Conservation (phyloP, 2,888 invertebrate genomes). For the Rotaria magnacalcarata region DNA sequence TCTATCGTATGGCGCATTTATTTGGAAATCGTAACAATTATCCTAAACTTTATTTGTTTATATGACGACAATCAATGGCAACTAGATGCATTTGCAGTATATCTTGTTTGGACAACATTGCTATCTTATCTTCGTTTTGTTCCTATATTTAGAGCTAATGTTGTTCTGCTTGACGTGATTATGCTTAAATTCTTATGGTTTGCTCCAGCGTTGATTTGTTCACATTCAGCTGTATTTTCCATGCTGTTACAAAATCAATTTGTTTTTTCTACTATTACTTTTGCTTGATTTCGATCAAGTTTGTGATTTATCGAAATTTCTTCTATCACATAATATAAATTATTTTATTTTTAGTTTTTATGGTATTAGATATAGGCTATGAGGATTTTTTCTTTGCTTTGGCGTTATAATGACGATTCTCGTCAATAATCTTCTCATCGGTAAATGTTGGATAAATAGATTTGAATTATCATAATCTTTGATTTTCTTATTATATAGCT, state of each 20-base stretch:
- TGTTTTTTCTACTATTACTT: not conserved
- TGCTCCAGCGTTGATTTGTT: slow-evolving; percentile 54
- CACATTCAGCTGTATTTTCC: not conserved
- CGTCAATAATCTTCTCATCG: not conserved
- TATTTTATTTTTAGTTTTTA: not conserved
- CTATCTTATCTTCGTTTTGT: slow-evolving; percentile 57
- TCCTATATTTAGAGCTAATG: slow-evolving; percentile 58
- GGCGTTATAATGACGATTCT: not conserved
- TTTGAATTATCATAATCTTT: not conserved
- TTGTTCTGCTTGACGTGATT: slow-evolving; percentile 59
- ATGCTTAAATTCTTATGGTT: slow-evolving; percentile 57
- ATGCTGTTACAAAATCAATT: not conserved
- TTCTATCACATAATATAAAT: not conserved
- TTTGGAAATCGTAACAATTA: too few relatives aligned
- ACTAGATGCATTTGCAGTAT: too few relatives aligned
- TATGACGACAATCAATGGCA: too few relatives aligned
- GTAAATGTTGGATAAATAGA: not conserved
- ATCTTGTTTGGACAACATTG: too few relatives aligned
- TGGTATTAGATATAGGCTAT: not conserved
- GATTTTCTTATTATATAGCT: not conserved
- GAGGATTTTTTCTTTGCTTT: not conserved
- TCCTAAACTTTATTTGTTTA: too few relatives aligned
- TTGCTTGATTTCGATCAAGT: not conserved
- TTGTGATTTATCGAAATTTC: not conserved
- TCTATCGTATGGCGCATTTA: too few relatives aligned